Evolutionary conservation across 1,140 invertebrate genomes (phyloP).

Genomic region (Pseudachorutes palmiensis): DNA sequence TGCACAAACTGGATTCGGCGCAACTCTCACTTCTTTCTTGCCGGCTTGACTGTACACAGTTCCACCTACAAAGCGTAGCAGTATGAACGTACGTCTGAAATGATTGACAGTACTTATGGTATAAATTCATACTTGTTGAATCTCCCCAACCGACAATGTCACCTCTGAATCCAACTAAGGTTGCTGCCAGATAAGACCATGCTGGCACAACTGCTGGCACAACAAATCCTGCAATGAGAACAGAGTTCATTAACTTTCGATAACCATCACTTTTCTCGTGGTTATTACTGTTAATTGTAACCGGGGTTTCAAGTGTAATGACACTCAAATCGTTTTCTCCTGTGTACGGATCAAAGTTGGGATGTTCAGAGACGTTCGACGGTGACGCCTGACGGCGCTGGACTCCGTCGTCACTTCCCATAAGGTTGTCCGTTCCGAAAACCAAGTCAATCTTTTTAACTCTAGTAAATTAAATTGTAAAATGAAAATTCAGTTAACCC

Average conservation of each 20-base stretch:
- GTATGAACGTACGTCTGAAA: too few species aligned
- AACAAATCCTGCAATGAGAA: not conserved
- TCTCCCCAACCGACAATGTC: slow-evolving; percentile 11
- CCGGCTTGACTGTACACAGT: not conserved
- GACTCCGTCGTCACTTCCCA: not conserved
- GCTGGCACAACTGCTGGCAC: slow-evolving; percentile 1
- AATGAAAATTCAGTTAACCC: too few species aligned
- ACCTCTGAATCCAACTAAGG: not conserved
- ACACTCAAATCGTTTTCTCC: slow-evolving; percentile 17
- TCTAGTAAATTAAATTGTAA: not conserved
- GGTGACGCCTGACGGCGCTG: not conserved
- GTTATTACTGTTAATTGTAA: not conserved
- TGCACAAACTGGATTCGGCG: not conserved
- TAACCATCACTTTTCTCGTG: not conserved
- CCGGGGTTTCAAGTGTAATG: not conserved
- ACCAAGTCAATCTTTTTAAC: slow-evolving; percentile 2
- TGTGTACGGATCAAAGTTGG: not conserved
- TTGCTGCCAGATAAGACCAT: slow-evolving; percentile 4
- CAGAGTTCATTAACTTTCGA: not conserved
- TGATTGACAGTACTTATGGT: too few species aligned
- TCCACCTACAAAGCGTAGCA: not conserved
- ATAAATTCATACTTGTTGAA: slow-evolving; percentile 1
- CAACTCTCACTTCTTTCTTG: not conserved
- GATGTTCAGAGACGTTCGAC: not conserved
- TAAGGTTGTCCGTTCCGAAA: slow-evolving; percentile 11